Conservation (phyloP, 2,113 vertebrate species). For the Origma solitaria region DNA sequence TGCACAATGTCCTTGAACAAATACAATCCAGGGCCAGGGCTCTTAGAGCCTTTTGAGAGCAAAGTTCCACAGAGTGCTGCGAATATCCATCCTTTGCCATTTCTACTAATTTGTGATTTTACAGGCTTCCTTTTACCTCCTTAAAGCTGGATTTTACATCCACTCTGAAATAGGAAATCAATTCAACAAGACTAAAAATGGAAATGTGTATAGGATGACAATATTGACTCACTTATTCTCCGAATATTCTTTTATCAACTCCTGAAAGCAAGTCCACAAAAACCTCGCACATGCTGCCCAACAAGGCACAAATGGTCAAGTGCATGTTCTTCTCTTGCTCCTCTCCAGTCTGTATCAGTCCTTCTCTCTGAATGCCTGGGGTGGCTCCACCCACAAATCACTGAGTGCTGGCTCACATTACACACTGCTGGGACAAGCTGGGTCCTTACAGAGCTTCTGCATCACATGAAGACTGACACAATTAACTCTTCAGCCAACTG, state of each 20-base stretch:
- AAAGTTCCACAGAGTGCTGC: background rate
- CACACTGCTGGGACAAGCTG: background rate
- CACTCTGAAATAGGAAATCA: background rate
- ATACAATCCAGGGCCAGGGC: background rate
- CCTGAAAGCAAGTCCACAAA: background rate
- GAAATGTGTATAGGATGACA: background rate
- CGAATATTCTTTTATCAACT: background rate
- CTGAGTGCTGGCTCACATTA: background rate
- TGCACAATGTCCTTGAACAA: background rate
- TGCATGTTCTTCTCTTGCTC: background rate
- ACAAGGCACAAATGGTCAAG: background rate
- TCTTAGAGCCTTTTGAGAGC: background rate
- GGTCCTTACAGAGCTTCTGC: background rate
- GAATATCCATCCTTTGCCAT: background rate
- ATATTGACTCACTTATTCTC: background rate
- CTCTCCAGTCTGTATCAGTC: background rate
- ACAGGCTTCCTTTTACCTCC: background rate
- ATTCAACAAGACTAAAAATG: background rate
- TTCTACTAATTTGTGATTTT: background rate
- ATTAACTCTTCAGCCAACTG: background rate
- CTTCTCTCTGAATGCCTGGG: background rate
- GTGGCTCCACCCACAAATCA: background rate
- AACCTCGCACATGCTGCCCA: background rate
- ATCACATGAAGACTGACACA: background rate
- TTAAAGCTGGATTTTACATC: background rate